phyloP scores from a whole-genome alignment of 2,888 invertebrate genomes.

The Acleris sparsana region DNA sequence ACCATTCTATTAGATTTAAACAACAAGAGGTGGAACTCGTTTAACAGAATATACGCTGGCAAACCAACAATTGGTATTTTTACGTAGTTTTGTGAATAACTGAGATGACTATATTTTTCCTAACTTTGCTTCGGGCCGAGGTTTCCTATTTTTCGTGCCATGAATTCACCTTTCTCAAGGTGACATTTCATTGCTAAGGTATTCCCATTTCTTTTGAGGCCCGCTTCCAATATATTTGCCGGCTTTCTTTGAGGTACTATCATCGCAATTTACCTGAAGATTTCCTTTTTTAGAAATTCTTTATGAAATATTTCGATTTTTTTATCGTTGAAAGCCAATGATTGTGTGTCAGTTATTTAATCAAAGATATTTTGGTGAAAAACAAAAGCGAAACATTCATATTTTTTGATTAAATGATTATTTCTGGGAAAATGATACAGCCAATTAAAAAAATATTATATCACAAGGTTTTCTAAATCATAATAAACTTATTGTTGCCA shows the following conservation, averaged over 20 bases:
- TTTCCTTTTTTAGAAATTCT: conserved; percentile 2
- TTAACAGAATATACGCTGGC: no score
- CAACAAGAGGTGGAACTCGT: no score
- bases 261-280: conserved; percentile 23
- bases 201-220: conserved; percentile 31
- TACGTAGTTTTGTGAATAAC: no score
- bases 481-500: no score
- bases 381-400: no score
- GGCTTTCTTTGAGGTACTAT: conserved; percentile 23
- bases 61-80: no score
- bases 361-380: no score
- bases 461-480: no score
- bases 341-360: neutral
- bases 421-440: no score
- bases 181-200: conserved; percentile 28
- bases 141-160: neutral
- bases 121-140: neutral
- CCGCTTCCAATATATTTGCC: conserved; percentile 30
- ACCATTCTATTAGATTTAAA: no score
- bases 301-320: neutral
- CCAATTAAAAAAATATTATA: no score
- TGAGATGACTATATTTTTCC: neutral
- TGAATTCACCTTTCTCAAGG: conserved; percentile 2
- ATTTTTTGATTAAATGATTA: no score
- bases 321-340: neutral